Conservation (phyloP, 2,888 invertebrate species). For the Caenorhabditis afra region DNA sequence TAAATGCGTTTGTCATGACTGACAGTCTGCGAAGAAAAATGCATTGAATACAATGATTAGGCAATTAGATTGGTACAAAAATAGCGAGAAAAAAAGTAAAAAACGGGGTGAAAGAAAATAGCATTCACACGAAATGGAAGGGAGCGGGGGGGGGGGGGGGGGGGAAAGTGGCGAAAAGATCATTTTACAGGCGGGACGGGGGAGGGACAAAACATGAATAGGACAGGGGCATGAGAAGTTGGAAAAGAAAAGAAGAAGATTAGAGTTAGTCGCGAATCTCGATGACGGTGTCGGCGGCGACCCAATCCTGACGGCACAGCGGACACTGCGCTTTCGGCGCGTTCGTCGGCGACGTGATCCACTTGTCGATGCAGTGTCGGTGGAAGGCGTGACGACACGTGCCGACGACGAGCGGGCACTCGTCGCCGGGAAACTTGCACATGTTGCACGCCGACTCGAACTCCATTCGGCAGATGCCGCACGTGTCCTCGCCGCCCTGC, state of each 20-base stretch:
- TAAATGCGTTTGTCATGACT: too few species aligned
- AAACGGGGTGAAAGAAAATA: too few species aligned
- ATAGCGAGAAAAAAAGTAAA: too few species aligned
- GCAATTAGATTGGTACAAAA: too few species aligned
- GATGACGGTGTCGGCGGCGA: constrained; percentile 80
- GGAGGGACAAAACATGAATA: too few species aligned
- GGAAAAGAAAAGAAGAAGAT: not conserved
- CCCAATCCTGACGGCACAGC: constrained; percentile 99
- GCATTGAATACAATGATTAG: too few species aligned
- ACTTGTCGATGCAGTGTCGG: constrained; percentile 99
- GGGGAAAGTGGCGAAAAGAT: too few species aligned
- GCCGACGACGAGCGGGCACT: constrained; percentile 84
- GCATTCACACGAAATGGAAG: too few species aligned
- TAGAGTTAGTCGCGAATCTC: not conserved
- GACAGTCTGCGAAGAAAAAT: too few species aligned
- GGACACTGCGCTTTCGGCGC: constrained; percentile 83
- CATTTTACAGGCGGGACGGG: too few species aligned
- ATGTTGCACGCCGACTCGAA: constrained; percentile 86
- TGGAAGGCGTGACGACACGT: constrained; percentile 99
- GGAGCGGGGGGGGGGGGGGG: too few species aligned
- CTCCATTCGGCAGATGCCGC: constrained; percentile 98
- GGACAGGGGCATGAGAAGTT: too few species aligned
- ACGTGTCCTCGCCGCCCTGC: constrained; percentile 97
- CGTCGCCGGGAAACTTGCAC: constrained; percentile 78
- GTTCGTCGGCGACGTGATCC: constrained; percentile 89